These are phyloP conservation scores for Lichenostomus cassidix DNA, from an alignment of 2,113 vertebrate species.

Conservation along the genomic window DNA sequence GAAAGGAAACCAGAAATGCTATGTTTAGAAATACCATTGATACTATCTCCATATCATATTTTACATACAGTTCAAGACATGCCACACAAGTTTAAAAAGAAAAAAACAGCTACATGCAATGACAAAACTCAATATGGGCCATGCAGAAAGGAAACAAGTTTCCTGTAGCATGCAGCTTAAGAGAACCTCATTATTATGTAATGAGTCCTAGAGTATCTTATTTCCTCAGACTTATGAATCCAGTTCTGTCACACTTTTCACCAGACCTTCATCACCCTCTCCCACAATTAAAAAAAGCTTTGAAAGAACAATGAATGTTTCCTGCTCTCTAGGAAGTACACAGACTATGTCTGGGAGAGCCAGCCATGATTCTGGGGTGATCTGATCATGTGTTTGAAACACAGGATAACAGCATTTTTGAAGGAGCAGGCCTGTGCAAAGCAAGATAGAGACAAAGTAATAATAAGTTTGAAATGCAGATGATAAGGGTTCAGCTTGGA, in stretches of 20 bases:
- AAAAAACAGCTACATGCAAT: background rate
- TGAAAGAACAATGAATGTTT: background rate
- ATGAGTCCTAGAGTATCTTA: accelerated
- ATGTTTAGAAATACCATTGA: background rate
- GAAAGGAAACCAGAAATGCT: background rate
- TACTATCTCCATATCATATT: background rate
- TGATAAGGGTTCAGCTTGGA: background rate
- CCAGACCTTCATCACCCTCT: background rate
- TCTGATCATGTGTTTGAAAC: background rate
- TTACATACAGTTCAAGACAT: background rate
- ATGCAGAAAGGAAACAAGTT: background rate
- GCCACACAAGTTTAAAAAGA: background rate
- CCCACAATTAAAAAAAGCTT: background rate
- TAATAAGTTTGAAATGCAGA: background rate
- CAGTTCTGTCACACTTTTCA: background rate
- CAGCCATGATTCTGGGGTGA: background rate
- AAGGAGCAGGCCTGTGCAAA: background rate
- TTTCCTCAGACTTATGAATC: background rate
- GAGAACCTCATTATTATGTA: background rate
- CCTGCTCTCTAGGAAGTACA: background rate
- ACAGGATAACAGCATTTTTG: background rate
- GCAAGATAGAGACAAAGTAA: background rate
- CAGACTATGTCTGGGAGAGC: background rate
- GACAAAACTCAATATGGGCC: background rate
- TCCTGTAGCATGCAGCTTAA: background rate